Base-by-base conservation (phyloP, 2,797 vertebrate genomes). In the Macropus fuliginosus region DNA sequence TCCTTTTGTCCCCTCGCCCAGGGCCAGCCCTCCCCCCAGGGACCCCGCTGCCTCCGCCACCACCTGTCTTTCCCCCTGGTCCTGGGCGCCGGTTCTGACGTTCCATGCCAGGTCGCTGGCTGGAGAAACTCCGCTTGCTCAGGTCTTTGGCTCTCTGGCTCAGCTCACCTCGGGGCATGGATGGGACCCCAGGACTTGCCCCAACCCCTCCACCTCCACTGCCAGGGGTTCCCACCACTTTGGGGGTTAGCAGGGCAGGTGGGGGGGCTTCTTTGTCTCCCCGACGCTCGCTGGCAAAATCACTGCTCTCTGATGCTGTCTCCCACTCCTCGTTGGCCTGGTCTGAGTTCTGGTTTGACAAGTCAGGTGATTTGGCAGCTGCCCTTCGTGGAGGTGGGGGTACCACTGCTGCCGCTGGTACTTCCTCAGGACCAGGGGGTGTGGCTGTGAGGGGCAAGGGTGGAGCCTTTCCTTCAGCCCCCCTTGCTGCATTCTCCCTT, bases 261-360 rank as follows among this genome's bases (percentile, higher is more conserved):
- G 98, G 97, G 1, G 96, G 94, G 5, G 96, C 98, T 97, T 96
- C 99, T 96, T 97, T 99, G 96, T 96, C 98, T 94, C 99, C 99
- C 93, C 99, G 98, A 97, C 99, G 99, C 98, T 99, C 99, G 0
- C 99, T 99, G 24, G 98, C 96, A 98, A 99, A 99, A 98, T 99
- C 99, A 13, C 99, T 99, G 98, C 99, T 99, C 98, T 99, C 99
- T 0, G 99, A 99, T 0, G 99, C 99, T 0, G 99, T 99, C 98
- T 99, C 99, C 99, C 99, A 99, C 95, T 99, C 99, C 98, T 99
- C 99, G 0, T 99, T 99, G 94, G 99, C 99, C 98, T 99, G 99
- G 98, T 99, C 99, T 0, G 99, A 99, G 99, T 99, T 99, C 98
- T 99, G 99, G 98, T 99, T 99, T 92, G 99, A 99, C 96, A 99